Evolutionary conservation across 2,888 invertebrate species (phyloP), one percentile per base, ranked within the genome.

Genomic region (Drosophila multiciliata): DNA sequence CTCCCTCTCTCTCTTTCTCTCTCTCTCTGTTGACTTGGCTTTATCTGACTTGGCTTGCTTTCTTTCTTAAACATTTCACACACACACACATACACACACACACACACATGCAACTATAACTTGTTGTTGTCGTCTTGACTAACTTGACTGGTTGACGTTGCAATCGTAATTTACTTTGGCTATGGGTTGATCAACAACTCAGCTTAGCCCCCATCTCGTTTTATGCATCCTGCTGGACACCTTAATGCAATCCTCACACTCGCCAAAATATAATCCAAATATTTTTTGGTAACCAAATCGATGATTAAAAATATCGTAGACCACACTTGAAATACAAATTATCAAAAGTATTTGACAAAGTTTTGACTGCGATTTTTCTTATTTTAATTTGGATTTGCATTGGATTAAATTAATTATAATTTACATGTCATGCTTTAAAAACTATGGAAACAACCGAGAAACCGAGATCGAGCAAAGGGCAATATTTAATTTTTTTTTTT

Each of bases 161-260:
- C 86, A 80, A 88, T 88, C 78, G 88, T 90, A 90, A 89, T 89
- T 90, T 87, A 89, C 90, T 90, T 87, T 81, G 74, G 88, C 90
- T 90, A 90, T 90, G 89, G 89, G 86, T 89, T 89, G 91, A 90
- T 90, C 81, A 75, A 48, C 75, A 68, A 66, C 62, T 71, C 60
- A 68, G 69, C 75, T 69, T 40, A 38, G 36, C 54, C 20, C 20
- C 15, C n/a, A 55, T n/a, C 55, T 72, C 80, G 76, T 71, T 86
- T 76, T 72, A 73, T 81, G 86, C 82, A 84, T 82, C 76, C 83
- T 76, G 84, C 75, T 79, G 78, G 77, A 78, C 79, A 78, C 67
- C 75, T 65, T 54, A 70, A 50, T 23, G 52, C 60, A 57, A n/a
- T 33, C 36, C 23, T 32, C 12, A 12, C 8, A n/a, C 33, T 40